Evolutionary conservation across 2,797 vertebrate genomes (phyloP).

Genomic region (Carapus acus): DNA sequence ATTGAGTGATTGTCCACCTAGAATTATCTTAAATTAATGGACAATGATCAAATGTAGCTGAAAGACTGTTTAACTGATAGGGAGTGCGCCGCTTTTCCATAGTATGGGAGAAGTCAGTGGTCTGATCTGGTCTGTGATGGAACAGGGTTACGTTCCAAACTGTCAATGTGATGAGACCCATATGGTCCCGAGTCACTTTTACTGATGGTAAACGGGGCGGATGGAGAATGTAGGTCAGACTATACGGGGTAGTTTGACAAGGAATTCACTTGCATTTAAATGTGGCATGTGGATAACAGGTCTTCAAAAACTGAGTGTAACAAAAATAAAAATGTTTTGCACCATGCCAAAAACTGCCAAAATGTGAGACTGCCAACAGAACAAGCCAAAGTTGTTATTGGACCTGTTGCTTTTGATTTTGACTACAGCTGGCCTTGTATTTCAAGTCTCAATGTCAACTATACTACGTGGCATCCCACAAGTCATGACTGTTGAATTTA

Average conservation of each 20-base stretch:
- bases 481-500: constrained; percentile 11
- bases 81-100: not conserved
- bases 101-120: constrained; percentile 1
- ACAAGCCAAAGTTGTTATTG: not conserved
- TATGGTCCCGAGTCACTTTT: constrained; percentile 66
- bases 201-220: constrained; percentile 60
- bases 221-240: constrained; percentile 34
- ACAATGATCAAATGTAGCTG: too few species aligned
- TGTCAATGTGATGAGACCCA: constrained; percentile 71
- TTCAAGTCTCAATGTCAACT: not conserved
- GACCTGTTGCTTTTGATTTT: too few species aligned
- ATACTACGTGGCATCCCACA: constrained; percentile 13
- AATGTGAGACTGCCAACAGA: not conserved
- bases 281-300: too few species aligned
- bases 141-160: constrained; percentile 68
- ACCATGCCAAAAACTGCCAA: not conserved
- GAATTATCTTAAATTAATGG: too few species aligned
- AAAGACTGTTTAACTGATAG: too few species aligned
- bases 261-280: too few species aligned
- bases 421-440: constrained; percentile 3
- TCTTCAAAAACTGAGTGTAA: too few species aligned
- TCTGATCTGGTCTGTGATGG: constrained; percentile 5
- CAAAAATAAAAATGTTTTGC: too few species aligned
- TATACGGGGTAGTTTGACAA: constrained; percentile 14
- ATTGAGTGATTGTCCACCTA: too few species aligned